Evolutionary conservation across 30 jellyfish, hydroid and myxozoan genomes (phyloP), one percentile per base, ranked within the genome.

Genomic region (Catostylus mosaicus): DNA sequence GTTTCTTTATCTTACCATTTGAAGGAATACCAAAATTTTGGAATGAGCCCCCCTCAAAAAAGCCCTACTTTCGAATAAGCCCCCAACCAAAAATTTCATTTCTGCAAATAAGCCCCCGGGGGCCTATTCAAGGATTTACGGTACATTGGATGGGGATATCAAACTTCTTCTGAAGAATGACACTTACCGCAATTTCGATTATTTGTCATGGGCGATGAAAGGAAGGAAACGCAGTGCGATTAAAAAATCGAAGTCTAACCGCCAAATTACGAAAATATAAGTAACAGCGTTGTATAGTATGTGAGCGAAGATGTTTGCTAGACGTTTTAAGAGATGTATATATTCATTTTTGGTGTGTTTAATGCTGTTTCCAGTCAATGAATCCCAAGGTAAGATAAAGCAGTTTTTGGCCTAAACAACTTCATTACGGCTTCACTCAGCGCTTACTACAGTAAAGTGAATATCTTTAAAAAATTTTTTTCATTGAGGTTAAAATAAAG

Each of bases 171-270:
- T 12, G 0, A 23, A 18, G 11, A 59, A 59, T 59, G 71, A 59
- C 71, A 59, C 38, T 8, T 27, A 22, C 10, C 11, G 16, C 18
- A 22, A 18, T 0, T 52, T 16, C 24, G 71, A 23, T 59, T 59
- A 27, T 59, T 59, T 59, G 71, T 59, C 71, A 59, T 59, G 71
- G 71, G 71, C 38, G 71, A 59, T 59, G 38, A 59, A 26, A 59
- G 24, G 71, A 37, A 59, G 26, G 38, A 24, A 59, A 3, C 67
- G 18, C 18, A 20, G 38, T 8, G 26, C 4, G 38, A 59, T 11
- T 22, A n/a, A 2, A 22, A 2, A 27, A 59, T 16, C 30, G 67
- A 52, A 16, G 67, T 10, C 20, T 59, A 59, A 59, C 71, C 71
- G 71, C 71, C 71, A 59, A 27, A 59, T 6, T 18, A 50, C 24